A percentile compares a stretch with the other conserved stretches of the same genome.
These are phyloP conservation scores for Hymenochirus boettgeri DNA, from an alignment of 2,113 vertebrate genomes.

Conservation along the genomic window DNA sequence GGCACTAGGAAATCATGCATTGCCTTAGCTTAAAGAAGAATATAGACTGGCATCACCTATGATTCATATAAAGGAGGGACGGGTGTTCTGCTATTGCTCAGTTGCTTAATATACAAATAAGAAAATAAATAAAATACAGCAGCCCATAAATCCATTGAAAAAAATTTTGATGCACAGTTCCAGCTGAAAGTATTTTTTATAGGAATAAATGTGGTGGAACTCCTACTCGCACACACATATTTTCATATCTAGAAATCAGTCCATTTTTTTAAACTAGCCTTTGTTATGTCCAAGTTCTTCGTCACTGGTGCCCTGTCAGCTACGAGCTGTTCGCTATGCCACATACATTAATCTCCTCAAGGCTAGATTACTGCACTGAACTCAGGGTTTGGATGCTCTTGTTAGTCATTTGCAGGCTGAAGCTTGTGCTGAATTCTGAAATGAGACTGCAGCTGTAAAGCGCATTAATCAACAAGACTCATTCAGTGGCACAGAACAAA, in stretches of 20 bases:
- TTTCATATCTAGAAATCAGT: slow-evolving; percentile 11
- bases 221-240: no score
- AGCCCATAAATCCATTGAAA: no score
- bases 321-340: slow-evolving; percentile 38
- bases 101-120: no score
- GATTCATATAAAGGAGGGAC: no score
- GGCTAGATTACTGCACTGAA: slow-evolving; percentile 33
- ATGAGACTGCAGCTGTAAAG: slow-evolving; percentile 27
- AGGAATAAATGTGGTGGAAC: no score
- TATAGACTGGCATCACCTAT: no score
- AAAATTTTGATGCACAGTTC: no score
- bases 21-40: no score
- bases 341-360: slow-evolving; percentile 38
- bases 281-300: slow-evolving; percentile 33
- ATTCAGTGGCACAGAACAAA: slow-evolving; percentile 17
- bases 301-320: slow-evolving; percentile 15
- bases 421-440: slow-evolving; percentile 30
- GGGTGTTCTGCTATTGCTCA: no score
- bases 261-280: slow-evolving; percentile 9
- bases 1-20: no score
- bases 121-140: no score
- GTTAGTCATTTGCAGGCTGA: slow-evolving; percentile 38
- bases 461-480: slow-evolving; percentile 28
- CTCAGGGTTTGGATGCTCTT: slow-evolving; percentile 37
- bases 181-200: no score